These are phyloP conservation scores for Nipponia nippon DNA, from an alignment of 2,113 vertebrate genomes.

Conservation along the genomic window DNA sequence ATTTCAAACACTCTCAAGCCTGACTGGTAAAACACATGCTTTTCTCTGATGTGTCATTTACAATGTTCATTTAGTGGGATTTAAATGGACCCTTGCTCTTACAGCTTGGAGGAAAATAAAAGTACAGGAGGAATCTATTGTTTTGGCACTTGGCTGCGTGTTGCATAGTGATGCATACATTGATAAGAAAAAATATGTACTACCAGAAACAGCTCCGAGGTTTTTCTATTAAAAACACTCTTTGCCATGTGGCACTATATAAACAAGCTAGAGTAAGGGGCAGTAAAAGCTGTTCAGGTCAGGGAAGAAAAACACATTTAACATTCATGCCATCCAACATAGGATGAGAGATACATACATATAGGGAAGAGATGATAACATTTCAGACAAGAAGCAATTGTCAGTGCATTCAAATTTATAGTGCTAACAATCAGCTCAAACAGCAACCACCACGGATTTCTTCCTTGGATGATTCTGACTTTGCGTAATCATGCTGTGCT, in stretches of 20 bases:
- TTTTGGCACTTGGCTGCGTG: background rate
- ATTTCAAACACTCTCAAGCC: background rate
- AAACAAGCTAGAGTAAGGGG: background rate
- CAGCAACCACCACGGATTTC: background rate
- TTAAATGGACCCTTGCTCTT: background rate
- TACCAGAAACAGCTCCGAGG: background rate
- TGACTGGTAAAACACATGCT: background rate
- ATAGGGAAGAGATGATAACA: background rate
- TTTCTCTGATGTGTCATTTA: constrained; percentile 4
- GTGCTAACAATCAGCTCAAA: background rate
- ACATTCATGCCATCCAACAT: background rate
- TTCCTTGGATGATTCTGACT: background rate
- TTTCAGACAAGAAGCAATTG: background rate
- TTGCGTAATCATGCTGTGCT: background rate
- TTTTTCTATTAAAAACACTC: background rate
- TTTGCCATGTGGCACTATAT: background rate
- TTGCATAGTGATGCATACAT: background rate
- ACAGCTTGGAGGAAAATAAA: background rate
- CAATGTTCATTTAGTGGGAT: background rate
- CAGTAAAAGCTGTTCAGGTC: background rate
- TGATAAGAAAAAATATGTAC: background rate
- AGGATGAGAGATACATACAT: background rate
- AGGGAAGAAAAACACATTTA: background rate
- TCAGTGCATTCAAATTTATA: background rate
- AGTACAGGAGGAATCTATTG: background rate